Evolutionary conservation across 2,797 vertebrate genomes (phyloP), one percentile per base, ranked within the genome.

Genomic region (Chiloscyllium punctatum): DNA sequence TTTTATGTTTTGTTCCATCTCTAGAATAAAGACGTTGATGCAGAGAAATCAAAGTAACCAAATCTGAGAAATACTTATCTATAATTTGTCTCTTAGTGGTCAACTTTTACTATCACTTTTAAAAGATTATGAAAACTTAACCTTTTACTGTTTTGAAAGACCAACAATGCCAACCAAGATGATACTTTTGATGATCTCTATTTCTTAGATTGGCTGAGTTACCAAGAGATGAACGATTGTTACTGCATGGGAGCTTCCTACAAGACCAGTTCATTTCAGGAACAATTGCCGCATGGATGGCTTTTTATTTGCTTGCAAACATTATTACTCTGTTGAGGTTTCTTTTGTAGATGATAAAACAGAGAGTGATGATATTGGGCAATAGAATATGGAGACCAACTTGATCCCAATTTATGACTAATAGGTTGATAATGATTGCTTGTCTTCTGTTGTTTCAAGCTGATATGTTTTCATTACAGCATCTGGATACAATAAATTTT

Each of bases 211-310:
- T 94, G 71, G 15, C 71, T 74, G 33, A 72, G 69, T 72, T 57
- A 74, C 71, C 71, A 94, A 71, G 42, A 74, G 37, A 94, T 27
- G 94, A 74, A 37, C 37, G 27, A 21, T 94, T 42, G 23, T 25
- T 66, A 37, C 9, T 94, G n/a, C n/a, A 94, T 30, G 92, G n/a
- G 68, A 94, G 23, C 66, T 71, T 94, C 66, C 3, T 33, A 94
- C 62, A 42, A 69, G 66, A 42, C 51, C 92, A 72, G 42, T 94
- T 94, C 92, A 94, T 94, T 72, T 51, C 68, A 71, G 48, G 68
- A 72, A 72, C 42, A 7, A 51, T 69, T 72, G 68, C 37, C 72
- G 92, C 71, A 74, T 72, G 69, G 74, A 27, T 95, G 51, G 37
- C 30, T 48, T 51, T 74, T 94, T 74, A 71, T 51, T 37, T 95